These are phyloP conservation scores for Masnerella sp. DNA, from an alignment of 2,888 invertebrate species.

Conservation along the genomic window DNA sequence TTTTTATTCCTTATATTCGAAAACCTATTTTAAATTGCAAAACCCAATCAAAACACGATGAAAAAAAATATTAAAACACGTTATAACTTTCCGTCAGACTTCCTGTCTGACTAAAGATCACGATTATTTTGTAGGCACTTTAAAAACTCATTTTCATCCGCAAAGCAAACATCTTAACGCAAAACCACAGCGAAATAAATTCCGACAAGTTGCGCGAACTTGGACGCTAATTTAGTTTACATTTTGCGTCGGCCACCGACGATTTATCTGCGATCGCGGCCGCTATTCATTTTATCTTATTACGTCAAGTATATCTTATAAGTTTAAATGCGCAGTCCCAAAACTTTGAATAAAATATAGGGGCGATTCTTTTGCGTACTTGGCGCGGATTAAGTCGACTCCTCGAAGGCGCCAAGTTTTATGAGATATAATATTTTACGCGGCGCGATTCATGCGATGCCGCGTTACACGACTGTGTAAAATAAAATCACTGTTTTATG, in stretches of 20 bases:
- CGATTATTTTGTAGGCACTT: too few species aligned
- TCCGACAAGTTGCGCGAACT: constrained; percentile 13
- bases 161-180: too few species aligned
- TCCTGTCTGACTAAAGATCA: too few species aligned
- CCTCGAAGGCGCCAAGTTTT: constrained; percentile 39
- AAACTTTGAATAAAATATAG: constrained; percentile 52
- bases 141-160: too few species aligned
- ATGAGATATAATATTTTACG: constrained; percentile 46
- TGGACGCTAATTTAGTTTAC: constrained; percentile 44
- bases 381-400: constrained; percentile 46
- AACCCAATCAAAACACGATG: too few species aligned
- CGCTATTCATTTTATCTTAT: constrained; percentile 50
- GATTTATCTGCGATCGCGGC: constrained; percentile 43
- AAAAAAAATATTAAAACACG: too few species aligned
- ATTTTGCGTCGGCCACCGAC: constrained; percentile 25
- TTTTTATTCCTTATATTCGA: too few species aligned
- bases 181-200: constrained; percentile 32
- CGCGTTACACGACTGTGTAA: constrained; percentile 24
- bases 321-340: constrained; percentile 51
- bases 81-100: too few species aligned
- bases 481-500: constrained; percentile 45
- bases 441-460: constrained; percentile 30
- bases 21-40: too few species aligned
- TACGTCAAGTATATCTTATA: constrained; percentile 52
- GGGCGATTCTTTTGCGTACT: constrained; percentile 45